Evolutionary conservation across 2,888 invertebrate species (phyloP), one percentile per base, ranked within the genome.

Genomic region (Diarsia dahlii): DNA sequence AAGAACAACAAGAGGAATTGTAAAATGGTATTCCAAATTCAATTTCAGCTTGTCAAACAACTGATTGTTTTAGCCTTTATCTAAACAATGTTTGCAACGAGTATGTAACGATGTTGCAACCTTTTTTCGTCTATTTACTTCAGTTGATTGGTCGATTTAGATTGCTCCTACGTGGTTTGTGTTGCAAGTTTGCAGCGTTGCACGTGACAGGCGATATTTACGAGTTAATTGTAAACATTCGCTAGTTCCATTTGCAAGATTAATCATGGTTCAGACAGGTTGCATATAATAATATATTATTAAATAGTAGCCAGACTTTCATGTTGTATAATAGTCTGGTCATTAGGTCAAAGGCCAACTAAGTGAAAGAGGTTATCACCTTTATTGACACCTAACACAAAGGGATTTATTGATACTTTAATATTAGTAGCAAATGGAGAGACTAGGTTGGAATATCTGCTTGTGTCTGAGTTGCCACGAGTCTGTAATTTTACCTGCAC

Each of bases 131-230:
- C 23, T 23, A 45, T 67, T 74, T 63, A 46, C 48, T 66, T 54
- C 18, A 34, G 68, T 76, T 82, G 82, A 82, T 84, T 84, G 72
- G 45, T 71, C 52, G 52, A 74, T 60, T 79, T 73, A 45, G 62
- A 67, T 68, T 23, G 72, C 76, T 69, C 54, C 34, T 78, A 70
- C 73, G 65, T 80, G 77, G 23, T 5, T 68, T 62, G 83, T 87
- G 77, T 84, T 77, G 74, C 54, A 86, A 86, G 48, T 39, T 71
- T 67, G n/a, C 34, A 78, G 23, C 23, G 63, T 63, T 77, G 70
- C 71, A 71, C 71, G 73, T 86, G 78, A 77, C 68, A 5, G 52
- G 23, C 54, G 67, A 78, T 71, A 78, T 80, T 76, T 78, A 54
- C 78, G 23, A 20, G 52, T 66, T 78, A 71, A 76, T 86, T 75